Evolutionary conservation across 2,113 vertebrate genomes (phyloP).

Genomic region (Panthera leo): DNA sequence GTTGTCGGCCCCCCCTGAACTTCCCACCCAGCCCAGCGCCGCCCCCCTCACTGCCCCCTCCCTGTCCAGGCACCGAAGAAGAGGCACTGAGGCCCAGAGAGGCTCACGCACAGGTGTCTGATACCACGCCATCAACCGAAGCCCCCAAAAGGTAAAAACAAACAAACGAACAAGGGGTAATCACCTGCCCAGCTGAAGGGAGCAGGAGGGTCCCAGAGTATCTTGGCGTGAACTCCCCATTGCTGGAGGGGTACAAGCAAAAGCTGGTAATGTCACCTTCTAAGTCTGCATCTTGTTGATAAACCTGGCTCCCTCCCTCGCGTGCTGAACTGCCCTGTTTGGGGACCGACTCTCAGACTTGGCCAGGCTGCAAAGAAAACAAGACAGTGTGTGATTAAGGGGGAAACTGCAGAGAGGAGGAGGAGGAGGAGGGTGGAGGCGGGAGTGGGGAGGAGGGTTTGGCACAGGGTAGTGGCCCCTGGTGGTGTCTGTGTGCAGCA

Average conservation of each 20-base stretch:
- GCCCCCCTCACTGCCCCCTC: neutral
- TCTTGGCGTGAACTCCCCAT: conserved; percentile 16
- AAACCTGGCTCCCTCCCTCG: conserved; percentile 32
- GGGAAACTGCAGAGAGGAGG: conserved; percentile 40
- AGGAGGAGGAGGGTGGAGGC: conserved; percentile 1
- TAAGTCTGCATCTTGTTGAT: neutral
- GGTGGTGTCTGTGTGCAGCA: conserved; percentile 34
- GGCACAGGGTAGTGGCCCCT: conserved; percentile 53
- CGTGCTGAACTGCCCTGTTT: conserved; percentile 63
- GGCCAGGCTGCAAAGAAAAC: conserved; percentile 76
- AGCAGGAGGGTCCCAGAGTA: neutral
- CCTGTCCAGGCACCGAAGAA: neutral
- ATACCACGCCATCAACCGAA: neutral
- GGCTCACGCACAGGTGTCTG: neutral
- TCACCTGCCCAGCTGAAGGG: neutral
- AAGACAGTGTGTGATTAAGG: conserved; percentile 74
- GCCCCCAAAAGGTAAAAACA: conserved; percentile 20
- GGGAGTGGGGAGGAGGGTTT: conserved; percentile 11
- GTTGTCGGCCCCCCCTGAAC: neutral
- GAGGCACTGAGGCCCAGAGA: neutral
- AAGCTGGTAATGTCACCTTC: neutral
- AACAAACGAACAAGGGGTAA: no score
- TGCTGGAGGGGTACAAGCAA: neutral
- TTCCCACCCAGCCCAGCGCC: neutral
- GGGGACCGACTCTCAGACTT: conserved; percentile 73